These are phyloP conservation scores for Stercorarius parasiticus DNA, from an alignment of 2,113 vertebrate genomes.

Conservation along the genomic window DNA sequence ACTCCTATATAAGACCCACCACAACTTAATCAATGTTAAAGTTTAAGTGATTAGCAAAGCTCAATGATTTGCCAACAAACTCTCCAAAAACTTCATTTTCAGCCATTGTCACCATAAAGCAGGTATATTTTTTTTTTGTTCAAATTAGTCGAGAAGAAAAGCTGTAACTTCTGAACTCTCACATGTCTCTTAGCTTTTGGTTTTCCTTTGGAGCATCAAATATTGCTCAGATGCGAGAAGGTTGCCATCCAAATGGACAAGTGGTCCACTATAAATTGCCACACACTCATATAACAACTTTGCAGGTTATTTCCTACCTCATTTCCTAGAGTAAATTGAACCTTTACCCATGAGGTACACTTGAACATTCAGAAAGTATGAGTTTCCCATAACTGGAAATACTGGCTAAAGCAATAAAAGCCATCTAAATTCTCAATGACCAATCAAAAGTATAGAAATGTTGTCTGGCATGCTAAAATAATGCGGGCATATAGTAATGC, in stretches of 20 bases:
- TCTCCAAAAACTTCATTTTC: not conserved
- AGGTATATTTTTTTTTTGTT: not conserved
- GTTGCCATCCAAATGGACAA: not conserved
- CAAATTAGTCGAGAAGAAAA: not conserved
- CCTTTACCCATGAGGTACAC: not conserved
- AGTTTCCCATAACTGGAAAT: not conserved
- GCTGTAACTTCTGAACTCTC: not conserved
- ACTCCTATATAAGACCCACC: not conserved
- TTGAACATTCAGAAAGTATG: not conserved
- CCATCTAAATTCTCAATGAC: not conserved
- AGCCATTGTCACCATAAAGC: fast-evolving
- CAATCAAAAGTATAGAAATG: not conserved
- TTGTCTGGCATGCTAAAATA: not conserved
- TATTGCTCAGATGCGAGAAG: not conserved
- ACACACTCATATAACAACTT: not conserved
- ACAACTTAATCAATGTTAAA: not conserved
- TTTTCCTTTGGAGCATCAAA: not conserved
- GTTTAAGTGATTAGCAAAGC: not conserved
- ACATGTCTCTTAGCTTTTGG: fast-evolving
- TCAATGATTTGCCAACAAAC: not conserved
- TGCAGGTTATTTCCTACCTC: not conserved
- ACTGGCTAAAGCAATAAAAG: not conserved
- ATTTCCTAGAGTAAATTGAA: not conserved
- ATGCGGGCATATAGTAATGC: not conserved
- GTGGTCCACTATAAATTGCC: not conserved